Conservation (phyloP, 2,797 vertebrate genomes). For the Gambelia wislizenii region DNA sequence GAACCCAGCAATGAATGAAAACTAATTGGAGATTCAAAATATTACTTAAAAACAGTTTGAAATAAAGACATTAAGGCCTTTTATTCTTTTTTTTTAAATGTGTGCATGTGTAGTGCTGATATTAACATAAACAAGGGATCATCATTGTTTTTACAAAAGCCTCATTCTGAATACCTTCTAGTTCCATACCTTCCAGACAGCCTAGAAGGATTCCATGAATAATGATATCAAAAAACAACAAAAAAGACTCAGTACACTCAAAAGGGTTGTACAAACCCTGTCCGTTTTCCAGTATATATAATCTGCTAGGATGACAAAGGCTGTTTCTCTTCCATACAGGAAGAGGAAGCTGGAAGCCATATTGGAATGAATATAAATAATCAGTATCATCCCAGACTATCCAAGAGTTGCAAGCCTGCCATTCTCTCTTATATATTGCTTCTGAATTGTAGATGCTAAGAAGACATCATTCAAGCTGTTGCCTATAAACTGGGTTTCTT, state of each 20-base stretch:
- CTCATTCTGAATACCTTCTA: neutral
- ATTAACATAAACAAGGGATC: neutral
- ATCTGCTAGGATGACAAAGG: neutral
- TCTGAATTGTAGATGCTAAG: neutral
- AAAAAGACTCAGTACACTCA: neutral
- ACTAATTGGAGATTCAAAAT: neutral
- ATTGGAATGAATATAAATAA: neutral
- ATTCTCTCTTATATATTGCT: neutral
- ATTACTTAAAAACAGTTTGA: neutral
- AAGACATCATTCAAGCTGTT: neutral
- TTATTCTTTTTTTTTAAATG: neutral
- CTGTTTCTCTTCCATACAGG: neutral
- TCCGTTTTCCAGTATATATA: neutral
- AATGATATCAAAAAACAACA: neutral
- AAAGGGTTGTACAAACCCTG: neutral
- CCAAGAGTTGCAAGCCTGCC: neutral
- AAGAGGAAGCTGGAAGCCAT: too few species aligned
- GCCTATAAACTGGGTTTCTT: neutral
- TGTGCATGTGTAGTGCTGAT: too few species aligned
- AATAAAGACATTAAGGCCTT: neutral
- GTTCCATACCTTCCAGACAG: neutral
- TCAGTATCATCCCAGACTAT: neutral
- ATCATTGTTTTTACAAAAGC: neutral
- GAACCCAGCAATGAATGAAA: neutral
- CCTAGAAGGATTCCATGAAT: neutral